Evolutionary conservation across 2,888 invertebrate species (phyloP).

Genomic region (Drosophila borborema): DNA sequence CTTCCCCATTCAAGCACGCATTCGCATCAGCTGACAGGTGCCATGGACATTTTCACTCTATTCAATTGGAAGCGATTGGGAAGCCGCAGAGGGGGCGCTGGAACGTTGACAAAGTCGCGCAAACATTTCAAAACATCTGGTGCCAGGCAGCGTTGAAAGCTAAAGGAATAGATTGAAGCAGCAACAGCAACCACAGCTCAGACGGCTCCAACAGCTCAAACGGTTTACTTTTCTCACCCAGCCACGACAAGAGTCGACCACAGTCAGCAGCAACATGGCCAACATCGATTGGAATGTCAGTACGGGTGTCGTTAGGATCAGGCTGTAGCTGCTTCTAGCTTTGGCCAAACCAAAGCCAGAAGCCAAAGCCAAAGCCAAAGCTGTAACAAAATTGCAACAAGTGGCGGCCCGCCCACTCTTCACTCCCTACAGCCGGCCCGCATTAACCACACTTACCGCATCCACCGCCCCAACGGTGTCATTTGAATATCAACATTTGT

Average conservation of each 20-base stretch:
- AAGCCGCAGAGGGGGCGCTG: slow-evolving; percentile 18
- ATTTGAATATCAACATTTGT: slow-evolving; percentile 81
- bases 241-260: slow-evolving; percentile 31
- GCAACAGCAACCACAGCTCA: slow-evolving; percentile 2
- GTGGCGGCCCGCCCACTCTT: slow-evolving; percentile 35
- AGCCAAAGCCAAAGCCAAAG: slow-evolving; percentile 19
- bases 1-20: slow-evolving; percentile 36
- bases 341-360: background rate
- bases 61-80: slow-evolving; percentile 54
- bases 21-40: slow-evolving; percentile 66
- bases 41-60: slow-evolving; percentile 60
- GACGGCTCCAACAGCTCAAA: slow-evolving; percentile 34
- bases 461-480: slow-evolving; percentile 63
- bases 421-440: slow-evolving; percentile 26
- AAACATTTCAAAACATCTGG: slow-evolving; percentile 74
- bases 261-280: slow-evolving; percentile 61
- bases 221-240: slow-evolving; percentile 73
- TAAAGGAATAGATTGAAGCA: slow-evolving; percentile 46
- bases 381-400: slow-evolving; percentile 61
- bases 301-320: slow-evolving; percentile 59
- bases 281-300: slow-evolving; percentile 75
- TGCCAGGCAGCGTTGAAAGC: slow-evolving; percentile 54
- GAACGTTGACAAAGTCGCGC: slow-evolving; percentile 65
- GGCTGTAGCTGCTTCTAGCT: background rate
- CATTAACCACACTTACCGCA: slow-evolving; percentile 31